A percentile compares a stretch with the other conserved stretches of the same genome.
Evolutionary conservation across 2,888 invertebrate genomes (phyloP).

Genomic region (Automeris io): DNA sequence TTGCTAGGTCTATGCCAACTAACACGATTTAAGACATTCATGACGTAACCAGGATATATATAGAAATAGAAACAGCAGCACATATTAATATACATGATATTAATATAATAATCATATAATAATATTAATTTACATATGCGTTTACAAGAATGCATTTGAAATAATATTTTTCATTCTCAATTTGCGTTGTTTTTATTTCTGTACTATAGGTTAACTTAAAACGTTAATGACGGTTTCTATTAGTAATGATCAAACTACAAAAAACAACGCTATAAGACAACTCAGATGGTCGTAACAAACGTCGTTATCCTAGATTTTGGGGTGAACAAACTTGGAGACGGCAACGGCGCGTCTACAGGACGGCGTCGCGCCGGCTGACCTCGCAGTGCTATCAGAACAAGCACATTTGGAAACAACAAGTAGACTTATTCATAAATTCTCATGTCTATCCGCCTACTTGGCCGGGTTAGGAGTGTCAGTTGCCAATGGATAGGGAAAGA

Average conservation of each 20-base stretch:
- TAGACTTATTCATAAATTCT: conserved; percentile 21
- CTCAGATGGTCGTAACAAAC: conserved; percentile 52
- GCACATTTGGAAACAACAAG: conserved; percentile 18
- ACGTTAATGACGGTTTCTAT: conserved; percentile 49
- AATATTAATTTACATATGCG: no score
- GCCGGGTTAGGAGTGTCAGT: neutral
- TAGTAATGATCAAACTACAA: conserved; percentile 48
- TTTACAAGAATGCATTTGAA: no score
- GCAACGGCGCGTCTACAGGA: conserved; percentile 46
- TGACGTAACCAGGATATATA: no score
- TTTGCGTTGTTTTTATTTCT: no score
- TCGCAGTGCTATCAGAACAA: conserved; percentile 41
- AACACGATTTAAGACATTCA: no score
- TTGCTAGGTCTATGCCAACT: no score
- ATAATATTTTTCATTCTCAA: no score
- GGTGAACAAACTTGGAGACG: conserved; percentile 59
- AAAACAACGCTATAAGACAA: conserved; percentile 47
- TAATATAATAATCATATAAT: no score
- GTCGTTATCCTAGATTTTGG: conserved; percentile 68
- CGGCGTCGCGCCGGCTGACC: conserved; percentile 47
- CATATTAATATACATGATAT: no score
- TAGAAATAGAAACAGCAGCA: no score
- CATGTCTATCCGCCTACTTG: conserved; percentile 10
- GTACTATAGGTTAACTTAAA: no score
- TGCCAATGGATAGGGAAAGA: no score